Percentiles rank a stretch among this genome's conserved stretches.
Conservation (phyloP, 2,113 vertebrate genomes). For the Elephas maximus region DNA sequence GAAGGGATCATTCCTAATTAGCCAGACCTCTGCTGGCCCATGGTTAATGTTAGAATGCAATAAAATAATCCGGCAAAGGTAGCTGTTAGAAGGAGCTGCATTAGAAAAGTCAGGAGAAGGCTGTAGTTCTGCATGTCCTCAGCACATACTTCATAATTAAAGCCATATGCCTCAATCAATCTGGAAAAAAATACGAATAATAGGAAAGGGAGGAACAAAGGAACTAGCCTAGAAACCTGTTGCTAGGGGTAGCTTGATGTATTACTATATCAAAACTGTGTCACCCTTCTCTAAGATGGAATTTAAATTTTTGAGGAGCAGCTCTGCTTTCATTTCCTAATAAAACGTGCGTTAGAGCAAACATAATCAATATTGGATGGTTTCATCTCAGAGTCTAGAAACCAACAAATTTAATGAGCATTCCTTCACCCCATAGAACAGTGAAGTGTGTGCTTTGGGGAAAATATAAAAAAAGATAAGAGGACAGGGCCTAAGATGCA, state of each 20-base stretch:
- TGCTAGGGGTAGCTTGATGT: neutral
- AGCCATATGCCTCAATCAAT: conserved; percentile 74
- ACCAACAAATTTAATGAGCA: neutral
- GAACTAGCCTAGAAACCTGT: conserved; percentile 44
- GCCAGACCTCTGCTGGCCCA: conserved; percentile 66
- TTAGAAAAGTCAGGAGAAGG: conserved; percentile 70
- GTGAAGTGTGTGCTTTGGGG: neutral
- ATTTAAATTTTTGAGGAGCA: conserved; percentile 13
- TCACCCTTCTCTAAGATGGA: neutral
- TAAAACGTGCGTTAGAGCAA: conserved; percentile 24
- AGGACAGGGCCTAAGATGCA: conserved; percentile 36
- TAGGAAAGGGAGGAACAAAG: conserved; percentile 53
- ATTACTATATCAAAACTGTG: neutral
- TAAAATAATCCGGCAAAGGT: conserved; percentile 76
- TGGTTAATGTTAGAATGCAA: conserved; percentile 75
- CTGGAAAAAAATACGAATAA: conserved; percentile 73
- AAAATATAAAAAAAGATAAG: conserved; percentile 36
- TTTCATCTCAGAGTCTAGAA: conserved; percentile 2
- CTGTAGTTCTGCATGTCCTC: conserved; percentile 53
- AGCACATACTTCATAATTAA: conserved; percentile 74
- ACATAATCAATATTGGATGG: neutral
- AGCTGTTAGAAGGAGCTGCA: conserved; percentile 65
- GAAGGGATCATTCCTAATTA: conserved; percentile 77
- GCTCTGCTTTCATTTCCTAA: neutral
- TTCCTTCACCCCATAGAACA: neutral